Base-by-base conservation (phyloP, 2,113 vertebrate species). In the Recurvirostra avosetta region DNA sequence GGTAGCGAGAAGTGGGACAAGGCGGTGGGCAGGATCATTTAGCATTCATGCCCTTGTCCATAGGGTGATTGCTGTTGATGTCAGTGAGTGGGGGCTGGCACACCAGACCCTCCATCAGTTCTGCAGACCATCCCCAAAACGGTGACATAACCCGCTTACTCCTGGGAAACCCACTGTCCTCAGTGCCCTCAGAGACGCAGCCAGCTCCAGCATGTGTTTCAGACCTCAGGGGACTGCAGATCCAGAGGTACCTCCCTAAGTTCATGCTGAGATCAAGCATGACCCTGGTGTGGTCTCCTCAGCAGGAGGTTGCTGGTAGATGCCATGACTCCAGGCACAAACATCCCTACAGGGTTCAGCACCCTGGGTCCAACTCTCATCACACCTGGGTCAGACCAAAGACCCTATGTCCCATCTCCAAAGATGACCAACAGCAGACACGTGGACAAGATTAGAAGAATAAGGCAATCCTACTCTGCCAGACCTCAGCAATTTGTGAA, bases 71-170 rank as follows among this genome's bases (percentile, higher is more conserved):
- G 34, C 12, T 86, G 17, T 26, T 53, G 63, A 19, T 50, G n/a
- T 43, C 49, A 11, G 38, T 0, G 2, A 6, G 10, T 1, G 1
- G 21, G 17, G 15, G 6, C 23, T 94, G 59, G n/a, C 52, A 50
- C 5, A 2, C 8, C 61, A 68, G 15, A 5, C 21, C 34, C n/a
- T 30, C 38, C 52, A 45, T 45, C 52, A 79, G 71, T 38, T 47
- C 63, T 86, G 41, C 38, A 78, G 47, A 29, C 7, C 2, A 1
- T 21, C 11, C 65, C 9, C 50, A 41, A 32, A 55, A 19, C 0
- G 1, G 25, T 38, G 63, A 32, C 0, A 0, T 7, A 34, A 26
- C 15, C 4, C 72, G 14, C 30, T 53, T 45, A 38, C 25, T 67
- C 9, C 25, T 18, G 17, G 80, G 40, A 84, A 89, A 38, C n/a